Evolutionary conservation across 2,888 invertebrate genomes (phyloP).

Genomic region (Himalopsyche japonica): DNA sequence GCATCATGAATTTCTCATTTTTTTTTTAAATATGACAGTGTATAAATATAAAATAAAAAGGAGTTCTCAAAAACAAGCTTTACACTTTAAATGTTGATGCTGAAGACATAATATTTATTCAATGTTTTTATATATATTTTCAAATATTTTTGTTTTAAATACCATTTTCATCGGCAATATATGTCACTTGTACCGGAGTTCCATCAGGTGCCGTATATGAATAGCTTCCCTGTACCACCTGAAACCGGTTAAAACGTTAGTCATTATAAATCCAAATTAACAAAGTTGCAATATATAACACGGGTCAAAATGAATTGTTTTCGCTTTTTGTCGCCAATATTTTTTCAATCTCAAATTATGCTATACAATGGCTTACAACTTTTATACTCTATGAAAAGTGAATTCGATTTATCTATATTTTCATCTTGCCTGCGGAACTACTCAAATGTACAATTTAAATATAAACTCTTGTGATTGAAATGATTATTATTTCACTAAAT

Average conservation of each 20-base stretch:
- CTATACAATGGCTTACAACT: background rate
- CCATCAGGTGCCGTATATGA: constrained; percentile 77
- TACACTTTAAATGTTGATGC: no score
- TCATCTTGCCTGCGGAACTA: background rate
- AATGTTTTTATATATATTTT: no score
- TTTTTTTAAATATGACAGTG: no score
- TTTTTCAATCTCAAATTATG: no score
- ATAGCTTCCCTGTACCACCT: constrained; percentile 77
- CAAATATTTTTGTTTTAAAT: constrained; percentile 22
- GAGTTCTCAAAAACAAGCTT: no score
- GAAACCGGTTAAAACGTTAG: constrained; percentile 32
- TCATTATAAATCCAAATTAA: background rate
- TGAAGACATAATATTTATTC: no score
- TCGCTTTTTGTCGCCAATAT: background rate
- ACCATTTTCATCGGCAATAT: constrained; percentile 79
- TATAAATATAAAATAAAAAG: no score
- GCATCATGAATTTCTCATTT: no score
- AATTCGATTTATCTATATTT: no score
- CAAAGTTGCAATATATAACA: background rate
- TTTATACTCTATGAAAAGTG: no score
- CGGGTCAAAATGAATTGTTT: background rate
- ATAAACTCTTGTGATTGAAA: no score
- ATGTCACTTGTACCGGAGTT: constrained; percentile 69
- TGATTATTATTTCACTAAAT: no score
- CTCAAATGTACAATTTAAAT: background rate